These are phyloP conservation scores for Mormoops blainvillei DNA, from an alignment of 2,113 vertebrate species.

Conservation along the genomic window DNA sequence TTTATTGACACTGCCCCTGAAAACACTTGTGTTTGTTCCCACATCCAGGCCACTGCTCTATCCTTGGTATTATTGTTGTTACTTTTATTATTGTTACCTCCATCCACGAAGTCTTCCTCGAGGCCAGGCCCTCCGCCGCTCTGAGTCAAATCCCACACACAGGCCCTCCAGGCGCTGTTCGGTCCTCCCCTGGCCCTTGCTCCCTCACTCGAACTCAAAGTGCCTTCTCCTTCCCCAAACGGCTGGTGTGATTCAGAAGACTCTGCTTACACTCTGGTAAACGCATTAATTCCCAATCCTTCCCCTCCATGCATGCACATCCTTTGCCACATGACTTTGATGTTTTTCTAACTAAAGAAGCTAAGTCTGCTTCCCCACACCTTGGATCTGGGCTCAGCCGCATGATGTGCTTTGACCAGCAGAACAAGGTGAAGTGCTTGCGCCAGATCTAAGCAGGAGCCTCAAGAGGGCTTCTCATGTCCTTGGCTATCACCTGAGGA, in stretches of 20 bases:
- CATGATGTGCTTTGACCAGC: not conserved
- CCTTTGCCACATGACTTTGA: not conserved
- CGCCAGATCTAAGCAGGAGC: not conserved
- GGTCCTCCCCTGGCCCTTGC: not conserved
- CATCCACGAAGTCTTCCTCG: not conserved
- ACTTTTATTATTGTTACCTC: not conserved
- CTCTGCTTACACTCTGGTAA: accelerated
- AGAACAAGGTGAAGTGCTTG: not conserved
- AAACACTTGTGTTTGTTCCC: not conserved
- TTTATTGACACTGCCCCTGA: not conserved
- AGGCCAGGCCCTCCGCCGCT: not conserved
- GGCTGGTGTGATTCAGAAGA: not conserved
- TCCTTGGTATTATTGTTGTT: not conserved
- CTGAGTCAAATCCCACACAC: not conserved
- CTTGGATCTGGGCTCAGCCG: not conserved
- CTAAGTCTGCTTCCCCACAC: not conserved
- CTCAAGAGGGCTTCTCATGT: not conserved
- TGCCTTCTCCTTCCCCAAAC: not conserved
- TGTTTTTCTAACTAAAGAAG: not conserved
- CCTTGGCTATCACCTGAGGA: not conserved
- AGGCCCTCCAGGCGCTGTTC: no score
- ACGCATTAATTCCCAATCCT: not conserved
- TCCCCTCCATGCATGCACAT: accelerated
- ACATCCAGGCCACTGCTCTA: not conserved
- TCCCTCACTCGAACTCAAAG: not conserved